These are phyloP conservation scores for Diaperis boleti DNA, from an alignment of 2,888 invertebrate genomes.

Conservation along the genomic window DNA sequence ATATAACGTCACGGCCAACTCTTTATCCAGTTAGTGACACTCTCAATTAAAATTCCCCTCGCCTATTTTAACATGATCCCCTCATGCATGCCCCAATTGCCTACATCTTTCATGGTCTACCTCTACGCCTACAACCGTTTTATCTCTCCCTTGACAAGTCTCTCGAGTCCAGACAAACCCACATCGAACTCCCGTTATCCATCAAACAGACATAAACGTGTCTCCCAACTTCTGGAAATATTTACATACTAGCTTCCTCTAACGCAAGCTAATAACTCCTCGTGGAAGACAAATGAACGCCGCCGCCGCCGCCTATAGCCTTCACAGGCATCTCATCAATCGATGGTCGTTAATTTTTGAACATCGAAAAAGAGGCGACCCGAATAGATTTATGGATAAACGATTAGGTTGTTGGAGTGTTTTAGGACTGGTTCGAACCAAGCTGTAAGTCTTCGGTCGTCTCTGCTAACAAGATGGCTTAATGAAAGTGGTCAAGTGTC, in stretches of 20 bases:
- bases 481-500: too few species aligned
- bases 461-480: too few species aligned
- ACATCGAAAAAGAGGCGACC: too few species aligned
- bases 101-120: not conserved
- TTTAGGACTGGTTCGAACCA: too few species aligned
- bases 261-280: not conserved
- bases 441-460: too few species aligned
- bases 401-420: too few species aligned
- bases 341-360: not conserved
- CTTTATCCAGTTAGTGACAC: too few species aligned
- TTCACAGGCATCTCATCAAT: not conserved
- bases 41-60: not conserved
- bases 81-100: not conserved
- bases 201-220: conserved; percentile 1
- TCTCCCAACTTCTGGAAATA: not conserved
- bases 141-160: not conserved
- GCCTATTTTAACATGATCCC: not conserved
- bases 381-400: too few species aligned
- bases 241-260: not conserved
- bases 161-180: not conserved
- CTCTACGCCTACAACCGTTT: not conserved
- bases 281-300: not conserved
- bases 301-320: too few species aligned
- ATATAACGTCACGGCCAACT: too few species aligned
- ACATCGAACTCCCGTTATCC: not conserved